Base-by-base conservation (phyloP, 2,888 invertebrate genomes). In the Subacronicta megacephala region DNA sequence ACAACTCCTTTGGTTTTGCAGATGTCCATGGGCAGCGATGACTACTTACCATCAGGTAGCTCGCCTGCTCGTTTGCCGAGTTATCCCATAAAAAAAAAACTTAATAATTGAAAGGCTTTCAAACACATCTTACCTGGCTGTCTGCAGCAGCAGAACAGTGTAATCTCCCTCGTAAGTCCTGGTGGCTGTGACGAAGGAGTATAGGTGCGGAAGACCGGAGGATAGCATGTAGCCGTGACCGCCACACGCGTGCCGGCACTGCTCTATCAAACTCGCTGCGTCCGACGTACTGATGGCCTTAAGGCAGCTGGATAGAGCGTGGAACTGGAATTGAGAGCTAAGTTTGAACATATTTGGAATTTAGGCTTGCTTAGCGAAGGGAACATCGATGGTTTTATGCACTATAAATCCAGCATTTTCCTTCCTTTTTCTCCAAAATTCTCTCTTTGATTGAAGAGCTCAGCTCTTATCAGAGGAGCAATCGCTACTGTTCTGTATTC, bases 151-250 rank as follows among this genome's bases (percentile, higher is more conserved):
- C 80, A 99, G 94, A 0, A 99, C 98, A 0, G 99, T 99, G 83
- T 99, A 99, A 89, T 99, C 99, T 12, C 99, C 99, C 87, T 99
- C 99, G 80, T 99, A 99, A 0, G 99, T 99, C 82, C 97, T 97
- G 45, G 97, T 97, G 5, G 99, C 98, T 0, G 98, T 97, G 7
- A 96, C 96, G 75, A 97, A 95, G 33, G 97, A 96, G 82, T 98
- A 99, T 10, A 97, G 95, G 13, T 96, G 95, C 0, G 99, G 98
- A 16, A 99, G 95, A 80, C 97, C 98, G 12, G 98, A 97, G 23
- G 96, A 95, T 47, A 96, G 95, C 96, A 98, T 97, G 90, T 97
- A 99, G 4, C 99, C 99, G 83, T 99, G 99, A 0, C 99, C 99
- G 0, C 99, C 99, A 83, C 99, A 99, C 0, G 99, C 95, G 69